Conservation (phyloP, 2,113 vertebrate species). For the Neogobius melanostomus region DNA sequence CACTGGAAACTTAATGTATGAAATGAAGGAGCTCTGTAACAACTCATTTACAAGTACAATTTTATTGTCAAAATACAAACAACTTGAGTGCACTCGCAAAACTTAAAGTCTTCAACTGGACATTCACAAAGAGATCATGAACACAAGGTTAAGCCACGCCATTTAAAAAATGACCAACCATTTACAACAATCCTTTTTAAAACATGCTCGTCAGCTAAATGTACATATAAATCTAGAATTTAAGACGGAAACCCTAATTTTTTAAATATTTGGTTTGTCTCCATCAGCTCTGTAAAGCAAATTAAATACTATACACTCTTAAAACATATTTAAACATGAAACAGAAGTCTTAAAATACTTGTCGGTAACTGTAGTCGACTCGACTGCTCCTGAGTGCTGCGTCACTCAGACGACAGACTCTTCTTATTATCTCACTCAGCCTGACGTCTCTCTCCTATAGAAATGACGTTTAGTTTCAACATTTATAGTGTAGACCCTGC, state of each 20-base stretch:
- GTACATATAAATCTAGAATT: slow-evolving; percentile 1
- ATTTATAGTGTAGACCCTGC: too few species aligned
- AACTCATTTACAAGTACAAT: not conserved
- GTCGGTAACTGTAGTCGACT: not conserved
- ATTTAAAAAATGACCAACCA: not conserved
- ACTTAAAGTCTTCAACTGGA: not conserved
- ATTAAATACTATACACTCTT: not conserved
- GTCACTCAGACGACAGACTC: not conserved
- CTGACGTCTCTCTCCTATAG: too few species aligned
- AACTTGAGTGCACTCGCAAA: not conserved
- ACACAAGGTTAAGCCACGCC: not conserved
- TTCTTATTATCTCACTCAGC: too few species aligned
- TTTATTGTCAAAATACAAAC: slow-evolving; percentile 4
- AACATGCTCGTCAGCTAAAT: not conserved
- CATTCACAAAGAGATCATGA: not conserved
- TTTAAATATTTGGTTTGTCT: not conserved
- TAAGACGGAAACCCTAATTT: not conserved
- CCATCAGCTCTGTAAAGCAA: not conserved
- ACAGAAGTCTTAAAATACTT: not conserved
- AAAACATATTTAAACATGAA: not conserved
- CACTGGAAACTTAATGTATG: not conserved
- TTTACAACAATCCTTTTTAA: not conserved
- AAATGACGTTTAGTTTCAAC: too few species aligned
- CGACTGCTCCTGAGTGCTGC: not conserved
- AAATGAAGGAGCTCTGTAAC: not conserved